These are phyloP conservation scores for Lycaena phlaeas DNA, from an alignment of 2,888 invertebrate genomes.

Conservation along the genomic window DNA sequence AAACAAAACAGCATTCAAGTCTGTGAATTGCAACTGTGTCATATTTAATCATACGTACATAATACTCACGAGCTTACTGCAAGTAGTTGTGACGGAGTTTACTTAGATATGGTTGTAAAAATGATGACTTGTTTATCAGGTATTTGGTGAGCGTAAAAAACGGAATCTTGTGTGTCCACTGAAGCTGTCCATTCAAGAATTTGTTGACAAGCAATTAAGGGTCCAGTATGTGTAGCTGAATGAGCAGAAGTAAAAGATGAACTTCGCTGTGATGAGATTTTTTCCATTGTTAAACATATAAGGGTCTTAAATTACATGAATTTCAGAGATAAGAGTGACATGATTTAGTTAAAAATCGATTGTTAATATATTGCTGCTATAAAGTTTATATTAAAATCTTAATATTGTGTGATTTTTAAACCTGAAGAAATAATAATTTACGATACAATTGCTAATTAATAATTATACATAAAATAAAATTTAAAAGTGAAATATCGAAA, in stretches of 20 bases:
- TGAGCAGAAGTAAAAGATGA: conserved; percentile 28
- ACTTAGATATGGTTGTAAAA: conserved; percentile 26
- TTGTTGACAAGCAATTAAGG: conserved; percentile 65
- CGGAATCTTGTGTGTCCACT: conserved; percentile 44
- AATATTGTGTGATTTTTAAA: too few relatives aligned
- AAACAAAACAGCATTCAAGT: too few relatives aligned
- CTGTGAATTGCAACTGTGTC: too few relatives aligned
- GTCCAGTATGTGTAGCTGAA: conserved; percentile 28
- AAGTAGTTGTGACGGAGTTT: conserved; percentile 5
- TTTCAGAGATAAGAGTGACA: conserved; percentile 4
- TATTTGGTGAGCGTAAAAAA: conserved; percentile 46
- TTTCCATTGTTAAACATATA: conserved; percentile 9
- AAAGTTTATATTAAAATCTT: too few relatives aligned
- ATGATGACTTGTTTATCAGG: conserved; percentile 52
- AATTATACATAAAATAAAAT: too few relatives aligned
- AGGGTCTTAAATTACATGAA: conserved; percentile 9
- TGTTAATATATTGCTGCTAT: too few relatives aligned
- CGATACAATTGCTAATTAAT: too few relatives aligned
- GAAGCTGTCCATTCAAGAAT: conserved; percentile 56
- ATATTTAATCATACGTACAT: conserved; percentile 11
- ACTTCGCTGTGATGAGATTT: conserved; percentile 28
- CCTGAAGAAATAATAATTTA: too few relatives aligned
- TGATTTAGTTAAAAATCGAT: not conserved
- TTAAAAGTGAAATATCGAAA: too few relatives aligned
- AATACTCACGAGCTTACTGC: not conserved